phyloP scores from a whole-genome alignment of 2,113 vertebrate genomes.

The Enhydra lutris region DNA sequence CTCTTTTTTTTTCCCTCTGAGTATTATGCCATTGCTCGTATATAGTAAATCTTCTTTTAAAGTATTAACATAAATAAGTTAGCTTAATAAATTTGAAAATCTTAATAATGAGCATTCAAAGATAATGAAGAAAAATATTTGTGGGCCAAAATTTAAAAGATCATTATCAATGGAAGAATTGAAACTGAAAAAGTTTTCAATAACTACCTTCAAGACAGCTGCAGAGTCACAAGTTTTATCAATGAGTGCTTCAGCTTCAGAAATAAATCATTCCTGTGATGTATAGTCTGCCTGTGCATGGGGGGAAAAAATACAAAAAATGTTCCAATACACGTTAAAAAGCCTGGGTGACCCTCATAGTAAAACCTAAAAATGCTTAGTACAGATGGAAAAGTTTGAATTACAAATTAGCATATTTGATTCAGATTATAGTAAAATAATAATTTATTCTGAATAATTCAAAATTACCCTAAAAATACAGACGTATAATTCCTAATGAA shows the following conservation, averaged over 20 bases:
- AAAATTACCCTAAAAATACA: background rate
- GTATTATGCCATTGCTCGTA: background rate
- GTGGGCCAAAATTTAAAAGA: background rate
- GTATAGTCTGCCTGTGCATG: background rate
- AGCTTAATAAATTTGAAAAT: background rate
- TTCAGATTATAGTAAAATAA: background rate
- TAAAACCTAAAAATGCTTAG: slow-evolving; percentile 8
- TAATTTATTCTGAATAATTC: background rate
- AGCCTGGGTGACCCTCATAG: background rate
- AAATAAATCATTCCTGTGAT: background rate
- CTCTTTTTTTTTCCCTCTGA: background rate
- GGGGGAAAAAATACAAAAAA: background rate
- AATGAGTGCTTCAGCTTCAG: background rate
- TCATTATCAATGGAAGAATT: background rate
- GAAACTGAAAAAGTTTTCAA: background rate
- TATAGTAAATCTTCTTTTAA: background rate
- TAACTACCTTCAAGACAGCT: background rate
- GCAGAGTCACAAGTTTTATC: background rate
- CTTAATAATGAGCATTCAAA: background rate
- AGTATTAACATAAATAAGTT: background rate
- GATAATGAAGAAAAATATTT: background rate
- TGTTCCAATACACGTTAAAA: background rate
- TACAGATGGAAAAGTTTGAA: background rate
- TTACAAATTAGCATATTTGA: background rate
- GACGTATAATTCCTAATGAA: background rate